Evolutionary conservation across 2,113 vertebrate species (phyloP).

Genomic region (Chaetops frenatus): DNA sequence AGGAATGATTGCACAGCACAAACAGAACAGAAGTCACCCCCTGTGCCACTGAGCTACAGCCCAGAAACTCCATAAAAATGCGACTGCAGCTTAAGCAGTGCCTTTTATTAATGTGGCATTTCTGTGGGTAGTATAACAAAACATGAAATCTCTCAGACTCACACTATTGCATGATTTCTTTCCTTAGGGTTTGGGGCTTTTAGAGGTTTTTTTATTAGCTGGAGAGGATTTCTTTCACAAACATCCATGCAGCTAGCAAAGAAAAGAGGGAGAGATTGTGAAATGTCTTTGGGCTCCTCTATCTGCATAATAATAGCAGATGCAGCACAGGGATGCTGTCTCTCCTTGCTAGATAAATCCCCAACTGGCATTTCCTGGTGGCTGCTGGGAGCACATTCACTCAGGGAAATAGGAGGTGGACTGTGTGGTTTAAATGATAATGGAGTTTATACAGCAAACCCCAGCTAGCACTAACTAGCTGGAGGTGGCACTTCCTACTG

Average conservation of each 20-base stretch:
- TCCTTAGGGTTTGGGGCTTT: background rate
- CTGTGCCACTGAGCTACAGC: background rate
- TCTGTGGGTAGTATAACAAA: background rate
- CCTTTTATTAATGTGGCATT: background rate
- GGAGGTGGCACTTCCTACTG: background rate
- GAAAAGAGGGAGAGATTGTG: background rate
- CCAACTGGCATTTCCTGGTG: background rate
- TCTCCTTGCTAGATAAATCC: background rate
- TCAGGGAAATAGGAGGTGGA: background rate
- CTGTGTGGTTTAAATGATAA: background rate
- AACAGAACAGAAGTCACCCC: background rate
- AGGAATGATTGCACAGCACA: background rate
- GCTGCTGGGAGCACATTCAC: background rate
- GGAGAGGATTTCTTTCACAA: background rate
- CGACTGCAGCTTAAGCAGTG: background rate
- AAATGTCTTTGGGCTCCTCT: background rate
- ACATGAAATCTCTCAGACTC: background rate
- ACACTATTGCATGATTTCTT: background rate
- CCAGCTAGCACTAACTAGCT: background rate
- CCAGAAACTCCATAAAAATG: background rate
- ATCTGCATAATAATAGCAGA: background rate
- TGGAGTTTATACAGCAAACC: background rate
- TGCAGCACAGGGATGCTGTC: background rate
- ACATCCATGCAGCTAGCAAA: background rate
- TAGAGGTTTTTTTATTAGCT: background rate